These are phyloP conservation scores for Orthonyx spaldingii DNA, from an alignment of 2,113 vertebrate genomes.

Conservation along the genomic window DNA sequence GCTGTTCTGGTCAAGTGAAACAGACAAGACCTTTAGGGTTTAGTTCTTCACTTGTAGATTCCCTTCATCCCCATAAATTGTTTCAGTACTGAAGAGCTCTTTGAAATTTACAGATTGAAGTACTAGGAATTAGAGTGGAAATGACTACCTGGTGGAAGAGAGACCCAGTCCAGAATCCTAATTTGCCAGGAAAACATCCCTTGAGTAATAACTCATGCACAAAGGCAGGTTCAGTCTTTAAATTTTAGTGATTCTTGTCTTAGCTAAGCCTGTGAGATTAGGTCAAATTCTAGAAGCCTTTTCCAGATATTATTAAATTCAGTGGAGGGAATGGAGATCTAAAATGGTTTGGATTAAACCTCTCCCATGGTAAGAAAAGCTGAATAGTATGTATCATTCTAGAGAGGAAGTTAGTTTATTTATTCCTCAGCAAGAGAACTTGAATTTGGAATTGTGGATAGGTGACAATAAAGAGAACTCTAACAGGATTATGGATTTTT, in stretches of 20 bases:
- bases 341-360: neutral
- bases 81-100: neutral
- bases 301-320: neutral
- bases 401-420: neutral
- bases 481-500: neutral
- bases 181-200: neutral
- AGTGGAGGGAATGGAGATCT: neutral
- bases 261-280: neutral
- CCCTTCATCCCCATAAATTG: neutral
- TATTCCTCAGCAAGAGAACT: neutral
- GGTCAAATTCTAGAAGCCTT: neutral
- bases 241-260: neutral
- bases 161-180: neutral
- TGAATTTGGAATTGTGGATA: neutral
- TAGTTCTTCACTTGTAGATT: neutral
- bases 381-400: neutral
- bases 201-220: neutral
- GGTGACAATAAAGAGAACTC: neutral
- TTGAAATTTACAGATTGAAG: neutral
- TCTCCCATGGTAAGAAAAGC: neutral
- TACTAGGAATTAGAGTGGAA: neutral
- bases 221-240: neutral
- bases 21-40: neutral
- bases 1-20: neutral
- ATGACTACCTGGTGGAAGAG: neutral